phyloP scores from a whole-genome alignment of 2,888 invertebrate genomes.

The Flexamia atlantica region DNA sequence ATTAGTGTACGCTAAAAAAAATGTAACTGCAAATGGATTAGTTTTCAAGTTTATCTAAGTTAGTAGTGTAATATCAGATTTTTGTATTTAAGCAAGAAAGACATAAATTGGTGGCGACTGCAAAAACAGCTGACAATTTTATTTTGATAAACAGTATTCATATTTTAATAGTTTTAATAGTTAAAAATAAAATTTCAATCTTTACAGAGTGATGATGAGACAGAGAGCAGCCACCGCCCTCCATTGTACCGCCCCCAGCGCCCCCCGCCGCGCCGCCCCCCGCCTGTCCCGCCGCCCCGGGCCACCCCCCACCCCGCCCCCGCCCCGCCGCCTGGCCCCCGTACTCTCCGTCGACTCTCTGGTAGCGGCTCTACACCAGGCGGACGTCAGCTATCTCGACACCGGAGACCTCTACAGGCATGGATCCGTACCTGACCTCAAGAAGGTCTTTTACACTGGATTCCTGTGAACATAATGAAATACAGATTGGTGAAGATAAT shows the following conservation, averaged over 20 bases:
- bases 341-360: slow-evolving; percentile 74
- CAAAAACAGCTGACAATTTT: too few relatives aligned
- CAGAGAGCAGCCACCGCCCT: slow-evolving; percentile 9
- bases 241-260: slow-evolving; percentile 62
- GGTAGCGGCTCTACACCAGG: slow-evolving; percentile 73
- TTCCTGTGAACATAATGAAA: slow-evolving; percentile 46
- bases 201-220: slow-evolving; percentile 51
- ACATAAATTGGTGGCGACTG: too few relatives aligned
- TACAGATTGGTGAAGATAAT: too few relatives aligned
- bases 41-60: too few relatives aligned
- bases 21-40: too few relatives aligned
- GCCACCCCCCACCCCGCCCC: slow-evolving; percentile 60
- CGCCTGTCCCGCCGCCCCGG: slow-evolving; percentile 60
- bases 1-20: too few relatives aligned
- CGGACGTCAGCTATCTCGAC: slow-evolving; percentile 74
- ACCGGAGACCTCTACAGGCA: slow-evolving; percentile 74
- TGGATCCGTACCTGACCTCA: slow-evolving; percentile 78
- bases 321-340: slow-evolving; percentile 67
- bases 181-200: not conserved
- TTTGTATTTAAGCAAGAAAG: too few relatives aligned
- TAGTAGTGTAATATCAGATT: too few relatives aligned
- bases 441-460: slow-evolving; percentile 71
- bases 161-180: too few relatives aligned
- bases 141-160: too few relatives aligned
- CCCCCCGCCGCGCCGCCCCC: slow-evolving; percentile 64